A percentile compares a stretch with the other conserved stretches of the same genome.
Evolutionary conservation across 2,797 vertebrate species (phyloP).

Genomic region (Enteromius thamalakanensis): DNA sequence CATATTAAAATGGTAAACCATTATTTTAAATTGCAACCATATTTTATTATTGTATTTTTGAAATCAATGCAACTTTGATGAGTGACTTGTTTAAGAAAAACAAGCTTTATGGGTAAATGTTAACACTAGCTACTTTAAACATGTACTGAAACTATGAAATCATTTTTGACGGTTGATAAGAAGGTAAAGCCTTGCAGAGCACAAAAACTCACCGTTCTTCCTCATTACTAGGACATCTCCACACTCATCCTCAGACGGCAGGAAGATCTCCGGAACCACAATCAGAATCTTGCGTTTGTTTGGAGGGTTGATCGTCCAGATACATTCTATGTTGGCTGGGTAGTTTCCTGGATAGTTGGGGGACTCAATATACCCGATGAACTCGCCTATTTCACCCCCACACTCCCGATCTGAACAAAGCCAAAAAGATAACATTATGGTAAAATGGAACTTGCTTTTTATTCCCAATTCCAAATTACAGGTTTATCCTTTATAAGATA

Average conservation of each 20-base stretch:
- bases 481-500: neutral
- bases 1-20: neutral
- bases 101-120: too few relatives aligned
- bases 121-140: neutral
- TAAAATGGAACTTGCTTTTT: neutral
- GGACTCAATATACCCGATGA: slow-evolving; percentile 97
- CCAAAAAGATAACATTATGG: neutral
- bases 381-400: slow-evolving; percentile 95
- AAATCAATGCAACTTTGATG: too few relatives aligned
- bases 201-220: slow-evolving; percentile 92
- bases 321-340: slow-evolving; percentile 91
- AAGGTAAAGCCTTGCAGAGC: neutral
- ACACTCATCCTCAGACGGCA: slow-evolving; percentile 96
- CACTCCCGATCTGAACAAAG: slow-evolving; percentile 87
- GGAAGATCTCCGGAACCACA: slow-evolving; percentile 97
- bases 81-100: too few relatives aligned
- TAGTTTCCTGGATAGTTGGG: slow-evolving; percentile 99
- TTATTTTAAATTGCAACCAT: too few relatives aligned
- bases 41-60: too few relatives aligned
- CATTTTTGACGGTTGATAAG: neutral
- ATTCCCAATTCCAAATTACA: neutral
- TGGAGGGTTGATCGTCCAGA: slow-evolving; percentile 98
- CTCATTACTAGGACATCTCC: slow-evolving; percentile 98
- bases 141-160: neutral
- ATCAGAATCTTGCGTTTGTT: slow-evolving; percentile 98